Base-by-base conservation (phyloP, 2,797 vertebrate genomes). In the Ataeniobius toweri region DNA sequence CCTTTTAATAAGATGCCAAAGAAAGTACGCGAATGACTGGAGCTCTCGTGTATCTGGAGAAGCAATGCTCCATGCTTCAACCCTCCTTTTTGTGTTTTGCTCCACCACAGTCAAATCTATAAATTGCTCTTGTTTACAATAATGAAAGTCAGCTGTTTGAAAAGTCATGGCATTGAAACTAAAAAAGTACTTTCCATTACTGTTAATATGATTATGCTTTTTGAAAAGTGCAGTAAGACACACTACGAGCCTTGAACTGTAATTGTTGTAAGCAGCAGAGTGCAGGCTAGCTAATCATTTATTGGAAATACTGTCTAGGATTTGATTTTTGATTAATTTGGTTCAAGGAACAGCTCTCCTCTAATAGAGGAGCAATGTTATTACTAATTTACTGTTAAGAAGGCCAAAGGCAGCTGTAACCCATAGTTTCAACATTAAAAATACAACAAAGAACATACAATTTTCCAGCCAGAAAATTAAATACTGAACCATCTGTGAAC, bases 331-430 rank as follows among this genome's bases (percentile, higher is more conserved):
- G 36, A 44, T 24, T 76, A 50, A 76, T 48, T 12, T 14, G 31
- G 12, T 78, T 74, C 61, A 81, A 24, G 20, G 20, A 80, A 24
- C 20, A 67, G 5, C 36, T 24, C 69, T 31, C 67, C 31, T 65
- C 18, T 59, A 70, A 61, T 26, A 70, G 22, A 78, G 26, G n/a
- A 48, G 59, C 28, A 22, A 28, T 36, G 67, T 0, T 50, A 65
- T 79, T 20, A 67, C 16, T 65, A 28, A 82, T 76, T 44, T 26
- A 80, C 76, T 39, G 61, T 48, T n/a, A 39, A 8, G n/a, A 79
- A 74, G 58, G 20, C 51, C 44, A 16, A 46, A 16, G 26, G 50
- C 74, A 20, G 16, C 28, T 58, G 71, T 51, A 58, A 53, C 72
- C 67, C 31, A 6, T 16, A 12, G 71, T 55, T 41, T 59, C 46